Evolutionary conservation across 2,888 invertebrate species (phyloP), one percentile per base, ranked within the genome.

Genomic region (Uloborus plumipes): DNA sequence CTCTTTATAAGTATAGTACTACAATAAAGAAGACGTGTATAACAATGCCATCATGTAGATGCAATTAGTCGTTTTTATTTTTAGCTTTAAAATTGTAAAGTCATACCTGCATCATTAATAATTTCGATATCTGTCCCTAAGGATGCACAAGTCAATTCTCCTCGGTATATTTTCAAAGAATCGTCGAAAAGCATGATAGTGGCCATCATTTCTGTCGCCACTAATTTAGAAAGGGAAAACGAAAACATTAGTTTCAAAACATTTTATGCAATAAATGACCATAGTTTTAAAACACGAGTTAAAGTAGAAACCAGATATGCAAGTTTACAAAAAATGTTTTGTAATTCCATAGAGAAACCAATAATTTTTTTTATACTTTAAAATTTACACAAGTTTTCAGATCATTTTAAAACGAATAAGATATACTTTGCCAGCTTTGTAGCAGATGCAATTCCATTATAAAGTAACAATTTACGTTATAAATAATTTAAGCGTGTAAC

Each of bases 181-280:
- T 20, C 18, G 11, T 72, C 79, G 0, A 39, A 1, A 13, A n/a
- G 15, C n/a, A 79, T 26, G 11, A 31, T 31, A 11, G 51, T 31
- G 6, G 66, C 79, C 66, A 79, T 59, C 3, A 51, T 18, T 66
- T 79, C 79, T 2, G 72, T 79, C 9, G 53, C 61, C 2, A 72
- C 79, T 79, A 39, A 39, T 39, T 39, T 39, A 39, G 22, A 14
- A 55, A 58, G 18, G 26, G 16, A 62, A 15, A 49, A 47, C 9
- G 22, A 55, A 53, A 7, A 1, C 13, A 55, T 1, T 26, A 26
- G 14, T 26, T 69, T 69, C 22, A 59, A 20, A 7, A 39, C 9
- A 18, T 59, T 20, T 20, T 59, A n/a, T 22, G 4, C 13, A 58
- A 20, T 59, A 59, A 59, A 59, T 55, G 0, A 18, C 6, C 11